Evolutionary conservation across 2,797 vertebrate species (phyloP), one percentile per base, ranked within the genome.

Genomic region (Lindbergichthys nudifrons): DNA sequence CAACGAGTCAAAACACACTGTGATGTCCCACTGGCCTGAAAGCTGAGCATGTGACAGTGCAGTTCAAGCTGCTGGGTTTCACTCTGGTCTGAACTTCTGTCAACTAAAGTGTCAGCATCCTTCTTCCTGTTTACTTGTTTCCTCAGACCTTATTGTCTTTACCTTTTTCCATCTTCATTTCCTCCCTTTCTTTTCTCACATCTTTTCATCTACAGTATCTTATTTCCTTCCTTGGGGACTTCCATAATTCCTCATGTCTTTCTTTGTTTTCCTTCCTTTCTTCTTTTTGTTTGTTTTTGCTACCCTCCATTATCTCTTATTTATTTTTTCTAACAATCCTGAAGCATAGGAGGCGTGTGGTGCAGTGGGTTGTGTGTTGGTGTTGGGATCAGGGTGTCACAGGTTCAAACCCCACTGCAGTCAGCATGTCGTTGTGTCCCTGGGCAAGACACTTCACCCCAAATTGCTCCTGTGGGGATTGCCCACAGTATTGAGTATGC

Each of bases 11-110:
- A 59, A 76, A 65, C 53, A 62, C 47, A 63, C 50, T 8, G 41
- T 43, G 71, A 65, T 4, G 16, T 59, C 78, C 63, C 65, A 46
- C 70, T 65, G 82, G 58, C 62, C 60, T 70, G 69, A 56, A 70
- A 48, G n/a, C n/a, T 26, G 56, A 0, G 6, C 62, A 65, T 62
- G 72, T 77, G 61, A 80, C 26, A 62, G 64, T 60, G 18, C 13
- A 48, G 59, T 47, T 51, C 14, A 19, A n/a, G 19, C 36, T 45
- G 47, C 23, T 2, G 0, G 32, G 39, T 45, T 73, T 60, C 60
- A 69, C 32, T 69, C 46, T 59, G 53, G 15, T 58, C 36, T 69
- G 26, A 50, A 65, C 46, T 23, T 39, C 26, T 58, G 42, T 46
- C 61, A 63, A 15, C 46, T 18, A 10, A 47, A 75, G 63, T 10